These are phyloP conservation scores for Frankliniella intonsa DNA, from an alignment of 2,888 invertebrate species.

Conservation along the genomic window DNA sequence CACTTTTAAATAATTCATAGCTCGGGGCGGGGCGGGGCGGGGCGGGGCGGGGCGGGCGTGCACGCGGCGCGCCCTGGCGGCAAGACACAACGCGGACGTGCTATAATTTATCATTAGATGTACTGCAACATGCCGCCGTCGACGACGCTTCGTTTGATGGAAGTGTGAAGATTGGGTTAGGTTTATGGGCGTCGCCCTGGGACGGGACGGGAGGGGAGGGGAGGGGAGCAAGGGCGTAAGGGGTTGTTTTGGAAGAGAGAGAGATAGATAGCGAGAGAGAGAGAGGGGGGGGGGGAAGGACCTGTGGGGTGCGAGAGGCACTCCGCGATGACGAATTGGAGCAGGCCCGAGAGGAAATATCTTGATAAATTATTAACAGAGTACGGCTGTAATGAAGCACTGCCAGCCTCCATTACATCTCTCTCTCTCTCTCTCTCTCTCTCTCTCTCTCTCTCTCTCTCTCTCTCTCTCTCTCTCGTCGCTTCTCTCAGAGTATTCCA, in stretches of 20 bases:
- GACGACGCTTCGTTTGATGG: slow-evolving; percentile 13
- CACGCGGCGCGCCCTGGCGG: too few species aligned
- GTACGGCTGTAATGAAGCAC: neutral
- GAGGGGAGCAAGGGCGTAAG: neutral
- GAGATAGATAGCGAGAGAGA: neutral
- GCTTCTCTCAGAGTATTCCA: neutral
- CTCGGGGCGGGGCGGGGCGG: neutral
- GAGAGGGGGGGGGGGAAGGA: neutral
- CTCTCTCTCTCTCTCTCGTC: neutral
- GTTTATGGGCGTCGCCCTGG: neutral
- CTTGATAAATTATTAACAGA: slow-evolving; percentile 15
- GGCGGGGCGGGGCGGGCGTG: neutral
- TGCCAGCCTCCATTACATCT: neutral
- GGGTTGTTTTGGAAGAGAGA: too few species aligned
- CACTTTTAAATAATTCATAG: slow-evolving; percentile 22
- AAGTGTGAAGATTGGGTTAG: slow-evolving; percentile 6
- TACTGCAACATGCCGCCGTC: neutral
- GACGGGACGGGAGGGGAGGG: neutral
- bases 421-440: neutral
- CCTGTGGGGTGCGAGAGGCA: neutral
- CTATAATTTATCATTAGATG: neutral
- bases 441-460: neutral
- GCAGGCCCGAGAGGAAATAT: neutral
- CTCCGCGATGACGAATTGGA: neutral
- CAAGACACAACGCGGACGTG: neutral